Evolutionary conservation across 2,888 invertebrate species (phyloP).

Genomic region (Seira musarum): DNA sequence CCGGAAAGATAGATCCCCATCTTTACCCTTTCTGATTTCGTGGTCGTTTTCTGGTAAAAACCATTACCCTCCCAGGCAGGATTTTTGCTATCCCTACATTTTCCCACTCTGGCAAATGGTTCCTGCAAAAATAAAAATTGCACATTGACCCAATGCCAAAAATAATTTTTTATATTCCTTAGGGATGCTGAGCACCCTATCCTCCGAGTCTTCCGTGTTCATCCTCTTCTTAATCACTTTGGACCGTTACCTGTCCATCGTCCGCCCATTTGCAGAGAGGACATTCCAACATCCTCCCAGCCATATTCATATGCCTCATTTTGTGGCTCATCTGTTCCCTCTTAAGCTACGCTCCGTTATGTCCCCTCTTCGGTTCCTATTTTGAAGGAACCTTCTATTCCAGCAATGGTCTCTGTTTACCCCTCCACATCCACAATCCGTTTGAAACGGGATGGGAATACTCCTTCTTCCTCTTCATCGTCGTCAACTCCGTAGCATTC

Average conservation of each 20-base stretch:
- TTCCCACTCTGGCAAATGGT: no score
- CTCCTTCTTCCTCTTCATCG: slow-evolving; percentile 76
- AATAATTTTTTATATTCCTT: slow-evolving; percentile 56
- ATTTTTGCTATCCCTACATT: no score
- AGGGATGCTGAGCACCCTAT: slow-evolving; percentile 78
- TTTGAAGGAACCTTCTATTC: slow-evolving; percentile 77
- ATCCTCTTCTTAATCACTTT: slow-evolving; percentile 77
- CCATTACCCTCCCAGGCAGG: no score
- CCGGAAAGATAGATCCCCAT: neutral
- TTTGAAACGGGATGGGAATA: slow-evolving; percentile 78
- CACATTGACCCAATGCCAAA: no score
- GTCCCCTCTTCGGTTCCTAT: slow-evolving; percentile 72
- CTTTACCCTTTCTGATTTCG: no score
- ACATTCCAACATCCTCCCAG: slow-evolving; percentile 73
- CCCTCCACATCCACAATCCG: slow-evolving; percentile 78
- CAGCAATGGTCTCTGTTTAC: slow-evolving; percentile 77
- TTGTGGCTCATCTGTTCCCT: slow-evolving; percentile 75
- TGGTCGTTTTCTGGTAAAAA: no score
- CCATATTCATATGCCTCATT: slow-evolving; percentile 73
- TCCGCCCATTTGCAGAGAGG: slow-evolving; percentile 75
- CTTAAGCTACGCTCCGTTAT: slow-evolving; percentile 75
- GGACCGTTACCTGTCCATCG: slow-evolving; percentile 78
- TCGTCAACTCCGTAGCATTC: slow-evolving; percentile 76
- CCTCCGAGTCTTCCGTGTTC: slow-evolving; percentile 78
- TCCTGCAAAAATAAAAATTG: no score